Evolutionary conservation across 1,140 invertebrate species (phyloP).

Genomic region (Subanguina moxae): DNA sequence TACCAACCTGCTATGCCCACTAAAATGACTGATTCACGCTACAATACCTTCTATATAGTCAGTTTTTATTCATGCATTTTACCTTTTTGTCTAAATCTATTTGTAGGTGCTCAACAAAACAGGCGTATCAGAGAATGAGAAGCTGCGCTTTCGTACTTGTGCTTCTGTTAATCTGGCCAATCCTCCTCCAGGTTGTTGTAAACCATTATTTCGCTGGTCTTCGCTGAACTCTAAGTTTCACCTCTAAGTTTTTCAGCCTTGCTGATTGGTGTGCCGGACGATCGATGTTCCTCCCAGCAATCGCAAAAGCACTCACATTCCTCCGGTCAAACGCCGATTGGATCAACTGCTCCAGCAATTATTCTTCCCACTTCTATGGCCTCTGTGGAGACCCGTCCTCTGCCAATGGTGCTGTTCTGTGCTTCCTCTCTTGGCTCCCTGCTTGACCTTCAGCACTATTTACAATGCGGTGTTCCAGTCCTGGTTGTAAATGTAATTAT

Average conservation of each 20-base stretch:
- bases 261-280: constrained; percentile 49
- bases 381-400: constrained; percentile 43
- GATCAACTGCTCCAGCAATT: constrained; percentile 27
- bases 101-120: constrained; percentile 14
- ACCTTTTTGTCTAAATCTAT: too few relatives aligned
- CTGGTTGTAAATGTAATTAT: constrained; percentile 47
- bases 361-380: constrained; percentile 43
- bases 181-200: constrained; percentile 41
- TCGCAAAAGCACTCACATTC: constrained; percentile 9
- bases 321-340: constrained; percentile 29
- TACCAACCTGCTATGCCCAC: not conserved
- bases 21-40: constrained; percentile 23
- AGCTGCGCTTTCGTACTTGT: constrained; percentile 31
- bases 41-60: constrained; percentile 27
- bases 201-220: not conserved
- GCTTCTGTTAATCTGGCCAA: constrained; percentile 41
- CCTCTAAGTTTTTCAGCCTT: constrained; percentile 31
- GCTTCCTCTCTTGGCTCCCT: constrained; percentile 39
- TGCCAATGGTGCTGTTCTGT: constrained; percentile 51
- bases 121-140: constrained; percentile 4
- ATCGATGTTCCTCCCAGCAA: constrained; percentile 17
- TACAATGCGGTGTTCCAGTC: constrained; percentile 50
- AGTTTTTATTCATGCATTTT: too few relatives aligned
- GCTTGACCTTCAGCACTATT: constrained; percentile 39
- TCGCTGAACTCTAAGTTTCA: not conserved